Evolutionary conservation across 2,888 invertebrate species (phyloP).

Genomic region (Caenorhabditis uteleia): DNA sequence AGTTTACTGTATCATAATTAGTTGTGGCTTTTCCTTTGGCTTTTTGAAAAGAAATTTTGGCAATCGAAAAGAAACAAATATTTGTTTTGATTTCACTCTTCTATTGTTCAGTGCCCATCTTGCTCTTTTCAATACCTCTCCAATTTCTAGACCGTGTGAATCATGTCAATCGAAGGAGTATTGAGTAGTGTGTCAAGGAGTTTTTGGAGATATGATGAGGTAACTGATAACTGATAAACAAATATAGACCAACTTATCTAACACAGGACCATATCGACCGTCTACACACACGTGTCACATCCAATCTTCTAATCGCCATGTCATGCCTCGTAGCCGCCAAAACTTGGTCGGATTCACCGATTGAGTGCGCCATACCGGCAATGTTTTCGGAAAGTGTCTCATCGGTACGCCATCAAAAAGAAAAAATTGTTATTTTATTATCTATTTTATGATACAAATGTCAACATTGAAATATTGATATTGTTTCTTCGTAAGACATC

Average conservation of each 20-base stretch:
- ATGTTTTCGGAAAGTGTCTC: conserved; percentile 48
- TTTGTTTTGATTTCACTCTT: no score
- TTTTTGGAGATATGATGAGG: conserved; percentile 35
- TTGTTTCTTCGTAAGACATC: no score
- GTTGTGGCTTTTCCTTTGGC: background rate
- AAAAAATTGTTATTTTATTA: no score
- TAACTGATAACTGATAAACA: background rate
- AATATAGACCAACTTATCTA: conserved; percentile 62
- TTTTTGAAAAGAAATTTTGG: background rate
- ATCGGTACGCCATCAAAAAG: conserved; percentile 28
- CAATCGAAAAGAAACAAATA: background rate
- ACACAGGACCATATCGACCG: conserved; percentile 53
- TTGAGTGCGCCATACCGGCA: conserved; percentile 54
- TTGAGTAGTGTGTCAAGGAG: conserved; percentile 15
- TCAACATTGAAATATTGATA: no score
- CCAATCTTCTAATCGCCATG: conserved; percentile 47
- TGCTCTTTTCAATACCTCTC: background rate
- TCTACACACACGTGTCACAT: conserved; percentile 48
- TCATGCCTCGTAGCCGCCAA: conserved; percentile 45
- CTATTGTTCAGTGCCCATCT: no score
- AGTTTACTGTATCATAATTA: background rate
- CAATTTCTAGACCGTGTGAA: no score
- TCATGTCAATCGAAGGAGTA: conserved; percentile 30
- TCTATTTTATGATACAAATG: no score
- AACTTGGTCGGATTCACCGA: conserved; percentile 43